These are phyloP conservation scores for Ciconia boyciana DNA, from an alignment of 2,113 vertebrate genomes.

Conservation along the genomic window DNA sequence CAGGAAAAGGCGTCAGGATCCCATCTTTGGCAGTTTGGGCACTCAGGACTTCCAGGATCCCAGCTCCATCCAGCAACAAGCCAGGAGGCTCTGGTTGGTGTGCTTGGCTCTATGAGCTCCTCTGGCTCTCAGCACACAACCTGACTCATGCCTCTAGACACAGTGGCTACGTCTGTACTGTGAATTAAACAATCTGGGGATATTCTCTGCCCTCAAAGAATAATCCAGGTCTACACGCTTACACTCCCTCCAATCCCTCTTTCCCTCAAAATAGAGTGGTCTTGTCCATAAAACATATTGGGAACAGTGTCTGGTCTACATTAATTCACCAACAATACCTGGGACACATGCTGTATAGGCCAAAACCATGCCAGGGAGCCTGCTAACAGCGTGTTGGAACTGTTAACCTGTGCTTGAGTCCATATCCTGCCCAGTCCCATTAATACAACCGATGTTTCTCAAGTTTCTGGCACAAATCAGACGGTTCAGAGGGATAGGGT, in stretches of 20 bases:
- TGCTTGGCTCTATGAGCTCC: background rate
- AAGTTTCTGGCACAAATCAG: background rate
- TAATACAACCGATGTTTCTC: background rate
- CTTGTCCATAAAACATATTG: background rate
- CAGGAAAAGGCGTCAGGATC: background rate
- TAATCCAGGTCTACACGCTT: background rate
- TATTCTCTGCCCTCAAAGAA: background rate
- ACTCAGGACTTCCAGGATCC: background rate
- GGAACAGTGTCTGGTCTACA: background rate
- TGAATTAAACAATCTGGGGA: background rate
- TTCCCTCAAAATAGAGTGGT: background rate
- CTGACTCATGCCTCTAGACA: background rate
- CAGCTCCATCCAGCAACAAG: background rate
- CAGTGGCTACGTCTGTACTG: background rate
- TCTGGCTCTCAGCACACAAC: background rate
- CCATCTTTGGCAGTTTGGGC: background rate
- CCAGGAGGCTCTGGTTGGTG: background rate
- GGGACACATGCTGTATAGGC: background rate
- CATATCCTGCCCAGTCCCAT: background rate
- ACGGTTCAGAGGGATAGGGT: background rate
- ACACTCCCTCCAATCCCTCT: background rate
- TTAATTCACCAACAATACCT: background rate
- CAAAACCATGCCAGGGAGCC: background rate
- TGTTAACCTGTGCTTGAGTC: background rate
- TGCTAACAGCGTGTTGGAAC: background rate